Percentiles rank a stretch among this genome's conserved stretches.
Conservation (phyloP, 37 sponge, comb jelly and placozoan genomes). For the Spongilla lacustris region DNA sequence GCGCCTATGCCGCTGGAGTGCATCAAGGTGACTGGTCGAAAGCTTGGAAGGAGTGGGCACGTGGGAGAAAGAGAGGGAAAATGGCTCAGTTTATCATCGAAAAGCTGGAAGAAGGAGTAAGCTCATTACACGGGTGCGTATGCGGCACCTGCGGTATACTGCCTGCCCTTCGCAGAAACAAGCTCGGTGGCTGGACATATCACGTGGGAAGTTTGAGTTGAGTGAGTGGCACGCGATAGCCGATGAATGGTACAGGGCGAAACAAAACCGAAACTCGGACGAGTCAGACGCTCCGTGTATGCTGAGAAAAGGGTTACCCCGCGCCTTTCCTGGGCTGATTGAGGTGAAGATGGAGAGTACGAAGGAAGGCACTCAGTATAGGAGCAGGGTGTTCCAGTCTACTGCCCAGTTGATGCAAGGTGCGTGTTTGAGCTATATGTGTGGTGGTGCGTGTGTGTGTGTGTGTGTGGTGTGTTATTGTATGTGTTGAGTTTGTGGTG, state of each 20-base stretch:
- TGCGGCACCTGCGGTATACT: too few relatives aligned
- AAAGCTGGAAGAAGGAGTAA: conserved; percentile 64
- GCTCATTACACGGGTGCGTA: too few relatives aligned
- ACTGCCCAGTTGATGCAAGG: conserved; percentile 38
- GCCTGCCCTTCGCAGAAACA: conserved; percentile 25
- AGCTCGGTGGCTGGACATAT: conserved; percentile 79
- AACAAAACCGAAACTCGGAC: conserved; percentile 75
- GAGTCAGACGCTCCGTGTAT: conserved; percentile 80
- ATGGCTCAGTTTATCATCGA: conserved; percentile 91
- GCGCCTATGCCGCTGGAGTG: neutral
- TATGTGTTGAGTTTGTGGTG: neutral
- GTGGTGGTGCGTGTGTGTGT: conserved; percentile 20
- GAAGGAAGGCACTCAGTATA: conserved; percentile 90
- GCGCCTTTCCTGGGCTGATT: conserved; percentile 88
- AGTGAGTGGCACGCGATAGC: conserved; percentile 87
- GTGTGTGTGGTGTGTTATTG: conserved; percentile 35
- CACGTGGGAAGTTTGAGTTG: conserved; percentile 84
- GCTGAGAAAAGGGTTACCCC: conserved; percentile 83
- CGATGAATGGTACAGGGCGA: conserved; percentile 84
- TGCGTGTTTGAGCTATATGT: conserved; percentile 33
- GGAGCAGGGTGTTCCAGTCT: conserved; percentile 85
- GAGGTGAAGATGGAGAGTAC: conserved; percentile 83
- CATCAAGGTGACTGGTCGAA: conserved; percentile 79
- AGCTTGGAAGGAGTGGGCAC: conserved; percentile 84
- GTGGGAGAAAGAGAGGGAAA: conserved; percentile 70